Percentiles rank a stretch among this genome's conserved stretches.
Evolutionary conservation across 2,888 invertebrate genomes (phyloP).

Genomic region (Ennomos quercinarius): DNA sequence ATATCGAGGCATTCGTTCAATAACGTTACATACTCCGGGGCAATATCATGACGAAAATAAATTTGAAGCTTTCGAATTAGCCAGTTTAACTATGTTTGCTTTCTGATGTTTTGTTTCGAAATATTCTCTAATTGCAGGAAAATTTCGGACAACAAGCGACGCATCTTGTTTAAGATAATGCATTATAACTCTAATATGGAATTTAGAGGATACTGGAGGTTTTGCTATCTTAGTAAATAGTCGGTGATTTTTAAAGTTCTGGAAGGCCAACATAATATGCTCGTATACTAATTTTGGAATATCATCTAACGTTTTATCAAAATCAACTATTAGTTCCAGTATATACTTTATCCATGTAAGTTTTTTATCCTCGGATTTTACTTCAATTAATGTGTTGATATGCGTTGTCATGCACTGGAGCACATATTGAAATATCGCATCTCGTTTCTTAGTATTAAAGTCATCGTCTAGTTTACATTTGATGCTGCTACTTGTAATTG

Average conservation of each 20-base stretch:
- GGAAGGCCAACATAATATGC: constrained; percentile 14
- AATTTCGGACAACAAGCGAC: constrained; percentile 22
- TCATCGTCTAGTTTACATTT: neutral
- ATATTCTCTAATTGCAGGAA: constrained; percentile 21
- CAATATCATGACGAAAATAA: constrained; percentile 9
- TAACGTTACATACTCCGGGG: constrained; percentile 27
- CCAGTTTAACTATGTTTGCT: too few relatives aligned
- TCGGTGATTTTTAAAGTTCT: constrained; percentile 6
- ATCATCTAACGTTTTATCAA: constrained; percentile 25
- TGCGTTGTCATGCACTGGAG: constrained; percentile 12
- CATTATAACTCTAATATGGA: constrained; percentile 1
- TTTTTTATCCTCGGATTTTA: neutral
- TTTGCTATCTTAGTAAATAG: constrained; percentile 3
- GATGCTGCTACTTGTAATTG: constrained; percentile 1
- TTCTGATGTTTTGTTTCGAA: constrained; percentile 4
- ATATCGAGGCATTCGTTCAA: constrained; percentile 22
- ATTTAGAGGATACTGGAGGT: neutral
- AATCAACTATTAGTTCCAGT: constrained; percentile 18
- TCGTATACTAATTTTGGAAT: constrained; percentile 14
- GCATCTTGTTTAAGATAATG: constrained; percentile 28
- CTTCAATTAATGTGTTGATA: constrained; percentile 1
- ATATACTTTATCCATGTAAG: neutral
- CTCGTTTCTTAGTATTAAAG: constrained; percentile 6
- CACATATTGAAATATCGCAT: constrained; percentile 27
- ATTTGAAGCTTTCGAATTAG: too few relatives aligned